These are phyloP conservation scores for Leuciscus idus DNA, from an alignment of 2,113 vertebrate species.

Conservation along the genomic window DNA sequence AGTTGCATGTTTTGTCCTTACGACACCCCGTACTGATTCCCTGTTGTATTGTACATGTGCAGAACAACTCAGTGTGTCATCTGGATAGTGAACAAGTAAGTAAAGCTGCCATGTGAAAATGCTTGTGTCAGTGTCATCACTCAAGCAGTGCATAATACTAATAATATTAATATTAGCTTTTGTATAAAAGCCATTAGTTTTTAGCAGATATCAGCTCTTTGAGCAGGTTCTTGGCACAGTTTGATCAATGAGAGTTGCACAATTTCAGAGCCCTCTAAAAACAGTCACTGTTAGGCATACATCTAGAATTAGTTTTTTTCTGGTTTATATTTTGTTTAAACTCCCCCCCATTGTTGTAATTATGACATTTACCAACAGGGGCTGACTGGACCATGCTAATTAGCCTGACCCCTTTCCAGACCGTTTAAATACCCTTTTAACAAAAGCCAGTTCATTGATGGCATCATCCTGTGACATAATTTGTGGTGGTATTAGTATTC, in stretches of 20 bases:
- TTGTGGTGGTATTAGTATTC: neutral
- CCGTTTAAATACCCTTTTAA: neutral
- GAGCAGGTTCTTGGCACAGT: conserved; percentile 28
- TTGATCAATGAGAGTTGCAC: neutral
- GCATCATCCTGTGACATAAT: neutral
- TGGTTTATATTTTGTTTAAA: too few species aligned
- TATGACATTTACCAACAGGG: neutral
- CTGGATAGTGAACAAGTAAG: too few species aligned
- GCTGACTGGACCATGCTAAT: neutral
- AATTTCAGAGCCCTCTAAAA: neutral
- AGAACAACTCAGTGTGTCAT: too few species aligned
- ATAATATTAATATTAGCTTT: neutral
- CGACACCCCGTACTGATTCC: too few species aligned
- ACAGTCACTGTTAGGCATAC: neutral
- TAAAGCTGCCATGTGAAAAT: too few species aligned
- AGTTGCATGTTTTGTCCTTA: too few species aligned
- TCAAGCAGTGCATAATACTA: neutral
- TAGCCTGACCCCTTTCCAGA: neutral
- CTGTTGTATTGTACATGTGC: too few species aligned
- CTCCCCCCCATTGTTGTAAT: neutral
- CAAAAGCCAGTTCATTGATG: neutral
- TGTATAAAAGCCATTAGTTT: conserved; percentile 34
- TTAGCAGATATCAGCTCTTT: conserved; percentile 39
- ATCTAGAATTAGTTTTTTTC: too few species aligned
- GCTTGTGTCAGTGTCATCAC: too few species aligned